phyloP scores from a whole-genome alignment of 2,797 vertebrate genomes.

The Fistularia commersonii region DNA sequence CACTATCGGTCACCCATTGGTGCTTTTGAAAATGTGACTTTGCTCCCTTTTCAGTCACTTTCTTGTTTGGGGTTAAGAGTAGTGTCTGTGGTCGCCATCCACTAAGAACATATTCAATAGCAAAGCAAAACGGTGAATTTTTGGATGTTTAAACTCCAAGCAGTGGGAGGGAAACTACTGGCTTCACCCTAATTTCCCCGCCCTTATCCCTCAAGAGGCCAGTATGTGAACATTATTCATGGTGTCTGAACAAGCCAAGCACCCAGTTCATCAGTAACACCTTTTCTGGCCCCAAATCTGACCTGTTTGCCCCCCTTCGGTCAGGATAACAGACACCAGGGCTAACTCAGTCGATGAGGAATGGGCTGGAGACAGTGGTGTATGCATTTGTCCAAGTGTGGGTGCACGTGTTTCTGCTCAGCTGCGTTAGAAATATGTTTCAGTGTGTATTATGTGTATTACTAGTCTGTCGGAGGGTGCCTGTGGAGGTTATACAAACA shows the following conservation, averaged over 20 bases:
- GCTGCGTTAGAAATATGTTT: slow-evolving; percentile 64
- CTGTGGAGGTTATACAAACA: slow-evolving; percentile 90
- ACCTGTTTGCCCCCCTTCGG: slow-evolving; percentile 62
- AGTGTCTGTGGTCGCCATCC: no score
- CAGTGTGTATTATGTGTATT: slow-evolving; percentile 72
- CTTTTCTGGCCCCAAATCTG: slow-evolving; percentile 57
- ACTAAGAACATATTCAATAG: no score
- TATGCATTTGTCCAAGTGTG: slow-evolving; percentile 27
- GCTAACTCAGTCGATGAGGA: slow-evolving; percentile 64
- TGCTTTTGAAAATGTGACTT: no score
- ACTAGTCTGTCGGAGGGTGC: slow-evolving; percentile 76
- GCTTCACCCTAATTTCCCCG: slow-evolving; percentile 35
- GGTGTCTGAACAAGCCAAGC: slow-evolving; percentile 68
- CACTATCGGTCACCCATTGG: neutral
- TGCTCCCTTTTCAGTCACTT: no score
- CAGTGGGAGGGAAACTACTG: slow-evolving; percentile 30
- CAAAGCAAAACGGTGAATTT: no score
- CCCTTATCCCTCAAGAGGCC: slow-evolving; percentile 46
- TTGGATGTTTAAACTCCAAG: slow-evolving; percentile 7
- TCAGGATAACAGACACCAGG: slow-evolving; percentile 69
- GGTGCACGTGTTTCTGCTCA: slow-evolving; percentile 34
- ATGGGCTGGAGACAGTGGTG: slow-evolving; percentile 52
- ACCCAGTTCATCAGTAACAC: slow-evolving; percentile 73
- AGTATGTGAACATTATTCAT: slow-evolving; percentile 67
- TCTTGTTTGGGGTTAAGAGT: no score